Evolutionary conservation across 2,113 vertebrate genomes (phyloP).

Genomic region (Xenopus laevis): DNA sequence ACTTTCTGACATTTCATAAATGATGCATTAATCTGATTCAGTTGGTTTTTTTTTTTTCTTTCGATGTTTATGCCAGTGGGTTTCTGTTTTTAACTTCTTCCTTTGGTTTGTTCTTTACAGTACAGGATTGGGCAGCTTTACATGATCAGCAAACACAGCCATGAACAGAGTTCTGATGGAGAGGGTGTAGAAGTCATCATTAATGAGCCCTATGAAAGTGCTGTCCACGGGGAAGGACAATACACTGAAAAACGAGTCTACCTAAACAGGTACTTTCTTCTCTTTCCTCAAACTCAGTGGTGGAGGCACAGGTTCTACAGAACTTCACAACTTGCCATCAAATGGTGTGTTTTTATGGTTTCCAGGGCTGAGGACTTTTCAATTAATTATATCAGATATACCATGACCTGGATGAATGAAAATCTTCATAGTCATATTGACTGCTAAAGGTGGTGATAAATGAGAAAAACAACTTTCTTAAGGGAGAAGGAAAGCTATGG

Average conservation of each 20-base stretch:
- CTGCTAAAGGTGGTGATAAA: no score
- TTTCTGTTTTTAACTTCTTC: background rate
- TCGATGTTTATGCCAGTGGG: no score
- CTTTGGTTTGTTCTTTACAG: slow-evolving; percentile 53
- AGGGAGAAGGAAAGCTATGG: no score
- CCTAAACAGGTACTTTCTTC: slow-evolving; percentile 80
- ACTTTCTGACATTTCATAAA: background rate
- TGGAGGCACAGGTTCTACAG: no score
- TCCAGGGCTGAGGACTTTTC: no score
- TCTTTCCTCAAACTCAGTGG: background rate
- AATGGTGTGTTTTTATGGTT: no score
- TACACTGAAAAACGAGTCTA: slow-evolving; percentile 94
- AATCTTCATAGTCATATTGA: no score
- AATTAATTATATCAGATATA: no score
- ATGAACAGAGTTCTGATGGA: slow-evolving; percentile 90
- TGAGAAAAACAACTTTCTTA: no score
- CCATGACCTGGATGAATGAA: no score
- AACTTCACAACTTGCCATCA: no score
- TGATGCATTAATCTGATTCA: background rate
- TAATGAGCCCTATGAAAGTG: slow-evolving; percentile 89
- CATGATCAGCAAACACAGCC: slow-evolving; percentile 94
- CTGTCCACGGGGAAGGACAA: slow-evolving; percentile 86
- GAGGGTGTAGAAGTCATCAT: slow-evolving; percentile 95
- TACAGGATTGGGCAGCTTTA: slow-evolving; percentile 87
- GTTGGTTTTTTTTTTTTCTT: background rate